Conservation (phyloP, 2,888 invertebrate genomes). For the Thymelicus sylvestris region DNA sequence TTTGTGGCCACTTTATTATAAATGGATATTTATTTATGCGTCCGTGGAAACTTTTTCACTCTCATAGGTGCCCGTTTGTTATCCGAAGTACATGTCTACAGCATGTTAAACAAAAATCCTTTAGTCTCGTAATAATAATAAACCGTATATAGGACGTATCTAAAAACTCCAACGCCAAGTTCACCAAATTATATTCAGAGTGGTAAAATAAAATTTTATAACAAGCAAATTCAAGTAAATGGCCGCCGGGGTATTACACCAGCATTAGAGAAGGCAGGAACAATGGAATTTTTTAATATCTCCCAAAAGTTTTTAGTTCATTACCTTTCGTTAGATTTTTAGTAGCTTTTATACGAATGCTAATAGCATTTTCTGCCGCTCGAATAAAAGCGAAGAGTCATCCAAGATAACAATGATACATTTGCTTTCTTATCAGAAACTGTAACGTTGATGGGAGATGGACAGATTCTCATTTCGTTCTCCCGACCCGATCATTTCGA, state of each 20-base stretch:
- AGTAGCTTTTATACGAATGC: slow-evolving; percentile 15
- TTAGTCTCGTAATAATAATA: too few relatives aligned
- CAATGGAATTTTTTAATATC: too few relatives aligned
- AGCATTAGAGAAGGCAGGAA: slow-evolving; percentile 24
- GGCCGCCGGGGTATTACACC: slow-evolving; percentile 25
- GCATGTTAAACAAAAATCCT: not conserved
- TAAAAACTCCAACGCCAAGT: not conserved
- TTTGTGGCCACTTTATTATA: too few relatives aligned
- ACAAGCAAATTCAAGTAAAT: slow-evolving; percentile 24
- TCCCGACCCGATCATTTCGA: not conserved
- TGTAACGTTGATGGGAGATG: not conserved
- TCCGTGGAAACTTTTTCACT: too few relatives aligned
- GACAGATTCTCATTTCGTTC: slow-evolving; percentile 3
- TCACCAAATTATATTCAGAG: not conserved
- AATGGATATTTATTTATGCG: too few relatives aligned
- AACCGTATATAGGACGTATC: not conserved
- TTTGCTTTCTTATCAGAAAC: not conserved
- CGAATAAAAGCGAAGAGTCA: slow-evolving; percentile 4
- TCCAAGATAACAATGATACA: slow-evolving; percentile 1
- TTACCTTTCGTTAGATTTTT: slow-evolving; percentile 22
- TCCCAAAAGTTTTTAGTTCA: slow-evolving; percentile 33
- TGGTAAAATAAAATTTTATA: slow-evolving; percentile 33
- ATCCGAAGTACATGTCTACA: too few relatives aligned
- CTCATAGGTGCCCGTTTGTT: too few relatives aligned
- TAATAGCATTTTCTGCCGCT: not conserved